Evolutionary conservation across 2,888 invertebrate genomes (phyloP).

Genomic region (Salticus scenicus): DNA sequence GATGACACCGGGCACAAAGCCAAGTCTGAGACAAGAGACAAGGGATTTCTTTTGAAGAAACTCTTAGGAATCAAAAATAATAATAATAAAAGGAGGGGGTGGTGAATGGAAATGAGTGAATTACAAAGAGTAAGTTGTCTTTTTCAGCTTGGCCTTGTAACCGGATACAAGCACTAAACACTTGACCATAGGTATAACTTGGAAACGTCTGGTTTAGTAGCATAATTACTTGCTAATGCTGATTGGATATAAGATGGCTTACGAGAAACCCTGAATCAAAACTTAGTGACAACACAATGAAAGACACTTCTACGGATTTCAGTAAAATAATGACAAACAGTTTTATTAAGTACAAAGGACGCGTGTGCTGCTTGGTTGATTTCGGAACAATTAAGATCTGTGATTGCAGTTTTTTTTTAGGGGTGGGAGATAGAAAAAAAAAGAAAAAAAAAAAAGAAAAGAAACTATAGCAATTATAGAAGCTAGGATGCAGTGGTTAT

Average conservation of each 20-base stretch:
- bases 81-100: not conserved
- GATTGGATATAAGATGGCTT: too few relatives aligned
- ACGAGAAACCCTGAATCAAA: too few relatives aligned
- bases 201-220: not conserved
- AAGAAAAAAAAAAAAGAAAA: too few relatives aligned
- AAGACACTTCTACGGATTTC: not conserved
- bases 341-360: not conserved
- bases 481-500: too few relatives aligned
- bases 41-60: slow-evolving; percentile 42
- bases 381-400: not conserved
- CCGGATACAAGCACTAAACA: not conserved
- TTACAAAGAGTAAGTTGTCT: slow-evolving; percentile 5
- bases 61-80: not conserved
- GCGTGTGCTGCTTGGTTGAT: not conserved
- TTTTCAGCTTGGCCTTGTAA: slow-evolving; percentile 1
- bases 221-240: too few relatives aligned
- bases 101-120: not conserved
- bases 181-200: slow-evolving; percentile 2
- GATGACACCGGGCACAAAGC: slow-evolving; percentile 33
- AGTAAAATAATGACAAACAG: not conserved
- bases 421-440: too few relatives aligned
- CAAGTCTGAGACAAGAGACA: slow-evolving; percentile 31
- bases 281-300: not conserved
- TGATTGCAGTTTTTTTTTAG: not conserved
- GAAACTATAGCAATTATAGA: too few relatives aligned